Conservation (phyloP, 2,113 vertebrate genomes). For the Prunella fulvescens region DNA sequence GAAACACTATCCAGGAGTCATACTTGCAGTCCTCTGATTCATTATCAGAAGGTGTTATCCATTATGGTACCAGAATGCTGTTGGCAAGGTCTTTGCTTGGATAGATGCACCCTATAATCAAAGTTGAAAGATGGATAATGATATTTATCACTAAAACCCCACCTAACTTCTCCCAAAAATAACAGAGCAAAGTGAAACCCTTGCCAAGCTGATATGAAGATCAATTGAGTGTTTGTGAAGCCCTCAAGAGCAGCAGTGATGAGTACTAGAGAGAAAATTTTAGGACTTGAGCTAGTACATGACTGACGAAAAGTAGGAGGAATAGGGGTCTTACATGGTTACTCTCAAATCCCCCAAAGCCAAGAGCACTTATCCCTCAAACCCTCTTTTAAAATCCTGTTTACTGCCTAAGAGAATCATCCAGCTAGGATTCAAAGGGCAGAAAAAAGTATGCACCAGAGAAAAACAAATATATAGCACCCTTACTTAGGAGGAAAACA, state of each 20-base stretch:
- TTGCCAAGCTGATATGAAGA: background rate
- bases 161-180: background rate
- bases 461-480: background rate
- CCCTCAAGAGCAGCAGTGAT: background rate
- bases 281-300: background rate
- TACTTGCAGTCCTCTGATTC: background rate
- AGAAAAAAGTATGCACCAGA: background rate
- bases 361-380: background rate
- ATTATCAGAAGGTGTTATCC: background rate
- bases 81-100: background rate
- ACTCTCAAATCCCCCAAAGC: background rate
- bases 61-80: background rate
- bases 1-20: background rate
- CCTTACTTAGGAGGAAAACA: background rate
- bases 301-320: background rate
- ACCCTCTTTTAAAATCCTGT: background rate
- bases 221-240: background rate
- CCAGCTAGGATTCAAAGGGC: background rate
- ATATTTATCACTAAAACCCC: slow-evolving; percentile 4
- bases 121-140: background rate
- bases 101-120: background rate
- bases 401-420: background rate
- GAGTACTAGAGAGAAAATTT: background rate
- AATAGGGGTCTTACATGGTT: background rate
- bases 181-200: background rate